Base-by-base conservation (phyloP, 2,888 invertebrate species). In the Drosophila barbarae region DNA sequence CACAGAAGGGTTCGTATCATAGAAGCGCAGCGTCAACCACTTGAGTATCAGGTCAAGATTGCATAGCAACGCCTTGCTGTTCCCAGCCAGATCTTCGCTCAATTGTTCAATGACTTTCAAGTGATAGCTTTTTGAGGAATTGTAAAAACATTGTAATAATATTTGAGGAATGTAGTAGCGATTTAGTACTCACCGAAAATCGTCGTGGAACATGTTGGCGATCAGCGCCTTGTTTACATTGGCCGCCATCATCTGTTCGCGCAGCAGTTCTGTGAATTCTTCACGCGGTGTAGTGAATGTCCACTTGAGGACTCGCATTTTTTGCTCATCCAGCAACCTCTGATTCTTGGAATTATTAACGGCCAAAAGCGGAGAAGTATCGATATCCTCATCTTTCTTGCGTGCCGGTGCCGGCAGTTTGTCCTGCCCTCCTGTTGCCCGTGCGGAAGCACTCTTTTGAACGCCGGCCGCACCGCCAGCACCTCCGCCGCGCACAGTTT, bases 1-100 rank as follows among this genome's bases (percentile, higher is more conserved):
- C 36, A 99, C 98, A 15, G 98, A 97, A 10, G 99, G 98, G 91
- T 99, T 99, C 26, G 99, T 99, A 90, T 99, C 99, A 86, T 98
- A 99, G 91, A 99, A 99, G 66, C 99, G 92, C 47, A 99, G 90
- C 0, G 98, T 98, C 77, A 98, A 89, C 99, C 99, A 99, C 88
- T 98, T 98, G 46, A 99, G 92, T 57, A 99, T 94, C 69, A 99
- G 91, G 91, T 99, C 99, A 69, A 98, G 91, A 90, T 99, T 99
- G 21, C 95, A 93, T 74, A 96, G 93, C 41, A 98, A 91, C 0
- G 96, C 94, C 77, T 93, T 92, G 39, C 93, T 93, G 81, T 95
- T 95, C n/a, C 92, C 93, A 5, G 93, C 91, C 52, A 97, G 89
- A 89, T 97, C 96, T 90, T 96, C 96, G 52, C 93, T 93, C 50